Evolutionary conservation across 2,888 invertebrate genomes (phyloP).

Genomic region (Deilephila porcellus): DNA sequence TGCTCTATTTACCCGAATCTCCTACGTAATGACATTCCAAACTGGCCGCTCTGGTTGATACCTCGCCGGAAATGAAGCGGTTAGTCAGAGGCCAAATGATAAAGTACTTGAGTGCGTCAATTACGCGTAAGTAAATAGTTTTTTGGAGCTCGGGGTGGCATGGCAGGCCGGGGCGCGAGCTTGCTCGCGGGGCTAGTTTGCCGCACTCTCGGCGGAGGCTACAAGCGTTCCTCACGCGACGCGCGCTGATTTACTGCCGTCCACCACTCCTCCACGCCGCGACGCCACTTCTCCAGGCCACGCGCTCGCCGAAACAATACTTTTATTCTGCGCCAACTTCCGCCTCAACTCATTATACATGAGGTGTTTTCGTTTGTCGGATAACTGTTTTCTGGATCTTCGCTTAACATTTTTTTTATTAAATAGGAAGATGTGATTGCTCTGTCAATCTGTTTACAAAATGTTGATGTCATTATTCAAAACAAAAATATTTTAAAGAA

Average conservation of each 20-base stretch:
- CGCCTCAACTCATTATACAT: too few species aligned
- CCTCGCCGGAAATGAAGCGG: too few species aligned
- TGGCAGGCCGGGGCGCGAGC: neutral
- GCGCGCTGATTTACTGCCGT: neutral
- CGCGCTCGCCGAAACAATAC: neutral
- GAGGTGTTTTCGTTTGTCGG: too few species aligned
- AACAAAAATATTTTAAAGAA: too few species aligned
- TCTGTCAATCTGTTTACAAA: too few species aligned
- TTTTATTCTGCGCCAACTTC: neutral
- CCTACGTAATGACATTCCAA: too few species aligned
- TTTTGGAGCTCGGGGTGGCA: neutral
- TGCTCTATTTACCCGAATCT: too few species aligned
- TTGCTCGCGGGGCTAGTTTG: neutral
- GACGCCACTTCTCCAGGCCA: neutral
- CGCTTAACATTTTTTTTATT: too few species aligned
- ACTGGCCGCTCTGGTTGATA: too few species aligned
- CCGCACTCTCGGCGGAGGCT: neutral
- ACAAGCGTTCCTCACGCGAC: neutral
- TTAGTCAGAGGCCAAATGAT: too few species aligned
- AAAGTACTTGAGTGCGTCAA: neutral
- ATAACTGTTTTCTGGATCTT: too few species aligned
- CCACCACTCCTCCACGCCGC: neutral
- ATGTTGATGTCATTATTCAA: too few species aligned
- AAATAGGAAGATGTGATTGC: neutral
- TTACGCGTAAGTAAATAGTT: slow-evolving; percentile 1